phyloP scores from a whole-genome alignment of 2,113 vertebrate genomes.

The Siphamia tubifer region DNA sequence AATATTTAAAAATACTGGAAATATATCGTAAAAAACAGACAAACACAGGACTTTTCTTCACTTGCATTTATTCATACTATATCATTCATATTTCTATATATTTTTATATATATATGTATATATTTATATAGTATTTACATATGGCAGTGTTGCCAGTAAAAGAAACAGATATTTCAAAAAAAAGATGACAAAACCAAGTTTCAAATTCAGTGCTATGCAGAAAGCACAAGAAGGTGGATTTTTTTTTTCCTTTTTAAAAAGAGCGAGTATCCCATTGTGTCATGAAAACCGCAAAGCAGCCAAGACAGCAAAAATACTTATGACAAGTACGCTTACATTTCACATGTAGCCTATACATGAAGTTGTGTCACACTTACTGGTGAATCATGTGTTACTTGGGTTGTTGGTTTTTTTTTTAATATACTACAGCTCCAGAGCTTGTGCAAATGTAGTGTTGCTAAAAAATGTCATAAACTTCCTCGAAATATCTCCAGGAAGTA shows the following conservation, averaged over 20 bases:
- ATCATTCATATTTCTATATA: slow-evolving; percentile 65
- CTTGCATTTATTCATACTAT: slow-evolving; percentile 73
- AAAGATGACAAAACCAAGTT: slow-evolving; percentile 48
- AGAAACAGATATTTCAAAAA: slow-evolving; percentile 59
- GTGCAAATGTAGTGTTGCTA: slow-evolving; percentile 67
- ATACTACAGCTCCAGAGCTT: slow-evolving; percentile 35
- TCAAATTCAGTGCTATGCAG: slow-evolving; percentile 62
- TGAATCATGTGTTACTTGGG: slow-evolving; percentile 11
- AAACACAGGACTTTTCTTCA: slow-evolving; percentile 16
- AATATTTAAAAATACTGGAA: neutral
- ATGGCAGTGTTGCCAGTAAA: slow-evolving; percentile 60
- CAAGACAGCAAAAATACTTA: slow-evolving; percentile 1
- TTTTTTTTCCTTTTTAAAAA: too few relatives aligned
- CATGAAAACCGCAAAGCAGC: neutral
- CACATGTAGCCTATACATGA: neutral
- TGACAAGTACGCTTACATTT: neutral
- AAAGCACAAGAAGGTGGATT: slow-evolving; percentile 34
- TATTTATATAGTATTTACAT: slow-evolving; percentile 68
- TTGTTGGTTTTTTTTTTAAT: too few relatives aligned
- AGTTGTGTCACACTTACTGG: neutral
- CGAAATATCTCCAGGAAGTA: slow-evolving; percentile 5
- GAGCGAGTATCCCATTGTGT: neutral
- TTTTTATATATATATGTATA: slow-evolving; percentile 60
- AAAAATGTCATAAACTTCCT: slow-evolving; percentile 1
- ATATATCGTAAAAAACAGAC: neutral